Evolutionary conservation across 2,888 invertebrate species (phyloP).

Genomic region (Psococerastis gibbosa): DNA sequence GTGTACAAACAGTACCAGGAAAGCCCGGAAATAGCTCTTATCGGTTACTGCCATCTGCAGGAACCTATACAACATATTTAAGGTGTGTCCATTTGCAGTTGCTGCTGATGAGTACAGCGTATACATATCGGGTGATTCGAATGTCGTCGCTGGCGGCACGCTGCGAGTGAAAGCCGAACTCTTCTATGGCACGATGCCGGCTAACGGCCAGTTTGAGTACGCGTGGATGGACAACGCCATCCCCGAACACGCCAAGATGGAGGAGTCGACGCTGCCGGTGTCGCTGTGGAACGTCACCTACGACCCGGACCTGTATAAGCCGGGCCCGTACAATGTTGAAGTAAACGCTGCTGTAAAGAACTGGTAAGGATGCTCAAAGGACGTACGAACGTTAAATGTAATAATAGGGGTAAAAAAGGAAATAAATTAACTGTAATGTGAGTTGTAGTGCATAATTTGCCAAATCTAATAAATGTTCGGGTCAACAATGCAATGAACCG

Average conservation of each 20-base stretch:
- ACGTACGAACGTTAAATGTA: background rate
- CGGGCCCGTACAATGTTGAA: constrained; percentile 38
- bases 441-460: no score
- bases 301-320: constrained; percentile 29
- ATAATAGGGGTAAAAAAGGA: no score
- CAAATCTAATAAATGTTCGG: no score
- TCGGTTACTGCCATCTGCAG: no score
- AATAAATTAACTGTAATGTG: no score
- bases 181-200: constrained; percentile 24
- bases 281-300: constrained; percentile 45
- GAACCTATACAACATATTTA: background rate
- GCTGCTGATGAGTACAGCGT: constrained; percentile 25
- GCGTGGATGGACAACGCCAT: constrained; percentile 41
- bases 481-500: no score
- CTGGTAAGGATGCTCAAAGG: background rate
- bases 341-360: constrained; percentile 29
- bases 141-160: constrained; percentile 50
- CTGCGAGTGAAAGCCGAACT: constrained; percentile 47
- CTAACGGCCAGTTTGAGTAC: constrained; percentile 33
- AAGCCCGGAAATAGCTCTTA: no score
- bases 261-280: constrained; percentile 28
- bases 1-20: no score
- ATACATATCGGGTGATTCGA: constrained; percentile 38
- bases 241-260: constrained; percentile 25
- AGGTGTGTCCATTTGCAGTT: constrained; percentile 16